Conservation (phyloP, 1,140 invertebrate species). For the Daktulosphaira vitifoliae region DNA sequence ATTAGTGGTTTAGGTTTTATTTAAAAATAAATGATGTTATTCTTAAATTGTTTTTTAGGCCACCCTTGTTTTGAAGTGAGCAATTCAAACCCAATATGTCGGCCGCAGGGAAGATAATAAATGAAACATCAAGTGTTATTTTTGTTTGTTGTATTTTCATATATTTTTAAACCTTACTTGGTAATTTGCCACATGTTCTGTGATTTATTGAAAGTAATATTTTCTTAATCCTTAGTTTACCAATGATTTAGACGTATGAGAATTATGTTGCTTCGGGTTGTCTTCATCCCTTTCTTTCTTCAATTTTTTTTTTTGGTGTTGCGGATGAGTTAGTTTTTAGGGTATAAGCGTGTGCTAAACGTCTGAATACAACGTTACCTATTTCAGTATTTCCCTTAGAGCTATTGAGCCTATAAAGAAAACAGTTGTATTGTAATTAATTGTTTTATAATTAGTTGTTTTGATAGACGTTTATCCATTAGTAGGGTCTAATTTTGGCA, state of each 20-base stretch:
- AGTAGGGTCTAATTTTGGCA: conserved; percentile 15
- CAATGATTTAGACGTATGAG: conserved; percentile 2
- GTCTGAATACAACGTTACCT: too few relatives aligned
- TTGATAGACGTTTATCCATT: conserved; percentile 8
- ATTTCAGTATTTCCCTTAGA: too few relatives aligned
- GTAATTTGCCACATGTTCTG: conserved; percentile 22
- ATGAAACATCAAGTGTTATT: conserved; percentile 10
- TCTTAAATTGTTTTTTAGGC: not conserved
- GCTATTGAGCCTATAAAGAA: too few relatives aligned
- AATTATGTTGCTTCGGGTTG: not conserved
- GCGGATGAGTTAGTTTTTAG: conserved; percentile 18
- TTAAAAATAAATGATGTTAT: too few relatives aligned
- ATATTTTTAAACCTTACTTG: not conserved
- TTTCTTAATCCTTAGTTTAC: not conserved
- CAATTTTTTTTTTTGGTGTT: not conserved
- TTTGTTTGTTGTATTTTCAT: not conserved
- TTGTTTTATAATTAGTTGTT: conserved; percentile 30
- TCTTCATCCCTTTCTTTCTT: not conserved
- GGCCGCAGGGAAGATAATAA: conserved; percentile 24
- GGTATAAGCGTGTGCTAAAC: conserved; percentile 21
- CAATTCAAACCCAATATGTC: conserved; percentile 9
- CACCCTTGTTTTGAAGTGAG: not conserved
- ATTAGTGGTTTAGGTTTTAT: too few relatives aligned
- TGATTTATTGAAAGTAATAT: conserved; percentile 18
- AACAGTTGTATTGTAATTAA: conserved; percentile 24